Evolutionary conservation across 2,113 vertebrate genomes (phyloP), one percentile per base, ranked within the genome.

Genomic region (Cettia cetti): DNA sequence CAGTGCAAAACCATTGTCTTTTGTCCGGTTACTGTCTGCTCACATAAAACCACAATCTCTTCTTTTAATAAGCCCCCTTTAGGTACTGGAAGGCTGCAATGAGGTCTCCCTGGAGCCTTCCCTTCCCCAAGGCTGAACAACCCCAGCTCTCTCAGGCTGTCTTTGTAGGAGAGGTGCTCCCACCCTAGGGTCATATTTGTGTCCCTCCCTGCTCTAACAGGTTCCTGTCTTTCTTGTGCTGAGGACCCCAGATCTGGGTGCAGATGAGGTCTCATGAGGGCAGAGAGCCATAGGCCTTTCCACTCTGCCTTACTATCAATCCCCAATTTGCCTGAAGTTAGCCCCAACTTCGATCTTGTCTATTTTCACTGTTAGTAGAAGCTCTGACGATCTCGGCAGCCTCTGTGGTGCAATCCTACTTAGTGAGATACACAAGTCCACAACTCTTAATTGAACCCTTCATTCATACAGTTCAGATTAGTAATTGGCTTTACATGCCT

Each of bases 401-500:
- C 16, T 79, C 76, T 8, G 2, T 37, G 61, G 26, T 60, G 39
- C 54, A 61, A 57, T 44, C 37, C 37, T 72, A 33, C 60, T 81
- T n/a, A 65, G 35, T 54, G 47, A 90, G 35, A 68, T 14, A 91
- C 0, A 2, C 30, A 72, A 89, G 84, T 49, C 72, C 31, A 40
- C 45, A 74, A 13, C 31, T 91, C 70, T 45, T 2, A 82, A 60
- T 4, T 71, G 79, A 94, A 74, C 15, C 10, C 20, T 66, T 85
- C 30, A 39, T 54, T 69, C 59, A 76, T 17, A 72, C 19, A 44
- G 21, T 40, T 89, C 47, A 57, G 77, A 89, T 60, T 13, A 72
- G 21, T 35, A 81, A 91, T 20, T 86, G 49, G 24, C 59, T 92
- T 94, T 81, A 81, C 37, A 57, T 30, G 50, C 39, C 35, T 87